These are phyloP conservation scores for Lepus oiostolus DNA, from an alignment of 2,797 vertebrate genomes.

Conservation along the genomic window DNA sequence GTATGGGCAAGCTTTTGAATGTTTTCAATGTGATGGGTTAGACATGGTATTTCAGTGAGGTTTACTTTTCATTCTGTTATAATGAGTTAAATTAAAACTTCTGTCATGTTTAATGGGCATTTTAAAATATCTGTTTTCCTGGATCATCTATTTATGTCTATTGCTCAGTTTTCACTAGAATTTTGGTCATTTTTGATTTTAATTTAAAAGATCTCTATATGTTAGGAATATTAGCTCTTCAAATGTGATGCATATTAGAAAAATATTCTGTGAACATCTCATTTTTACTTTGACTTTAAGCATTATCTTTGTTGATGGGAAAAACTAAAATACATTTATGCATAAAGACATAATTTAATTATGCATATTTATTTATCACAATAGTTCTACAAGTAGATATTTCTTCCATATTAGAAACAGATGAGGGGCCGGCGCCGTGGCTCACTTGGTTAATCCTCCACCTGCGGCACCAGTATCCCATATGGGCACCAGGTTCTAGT, in stretches of 20 bases:
- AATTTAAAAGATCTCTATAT: not conserved
- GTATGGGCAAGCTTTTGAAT: not conserved
- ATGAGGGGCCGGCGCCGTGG: no score
- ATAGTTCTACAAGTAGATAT: not conserved
- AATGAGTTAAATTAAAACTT: not conserved
- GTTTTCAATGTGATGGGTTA: not conserved
- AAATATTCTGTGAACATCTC: not conserved
- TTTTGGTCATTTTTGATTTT: not conserved
- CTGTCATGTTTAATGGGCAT: not conserved
- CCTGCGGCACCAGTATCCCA: no score
- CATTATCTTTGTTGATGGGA: not conserved
- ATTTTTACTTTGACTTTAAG: constrained; percentile 35
- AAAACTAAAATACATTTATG: not conserved
- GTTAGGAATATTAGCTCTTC: not conserved
- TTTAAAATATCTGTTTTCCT: not conserved
- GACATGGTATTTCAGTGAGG: not conserved
- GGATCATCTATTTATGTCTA: not conserved
- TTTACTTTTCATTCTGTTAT: not conserved
- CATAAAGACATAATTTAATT: not conserved
- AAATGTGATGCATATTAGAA: not conserved
- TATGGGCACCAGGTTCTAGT: no score
- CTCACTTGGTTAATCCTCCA: no score
- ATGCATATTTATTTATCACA: not conserved
- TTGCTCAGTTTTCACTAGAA: not conserved
- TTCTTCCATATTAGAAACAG: not conserved